phyloP scores from a whole-genome alignment of 2,797 vertebrate species.

The Sebastes steindachneri region DNA sequence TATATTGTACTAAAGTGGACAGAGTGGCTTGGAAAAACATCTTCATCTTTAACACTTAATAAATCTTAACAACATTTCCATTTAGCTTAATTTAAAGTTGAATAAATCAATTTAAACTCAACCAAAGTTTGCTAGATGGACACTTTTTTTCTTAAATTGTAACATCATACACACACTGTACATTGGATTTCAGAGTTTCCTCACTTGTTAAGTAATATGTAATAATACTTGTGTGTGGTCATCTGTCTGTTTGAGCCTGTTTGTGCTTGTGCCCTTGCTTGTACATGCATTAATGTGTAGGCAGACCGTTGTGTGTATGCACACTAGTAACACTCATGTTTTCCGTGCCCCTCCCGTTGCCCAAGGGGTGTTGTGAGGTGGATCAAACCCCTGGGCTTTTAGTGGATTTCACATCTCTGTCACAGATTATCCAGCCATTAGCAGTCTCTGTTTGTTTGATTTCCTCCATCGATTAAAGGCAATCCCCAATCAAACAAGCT shows the following conservation, averaged over 20 bases:
- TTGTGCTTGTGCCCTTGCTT: neutral
- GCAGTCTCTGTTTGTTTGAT: conserved; percentile 74
- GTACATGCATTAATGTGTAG: neutral
- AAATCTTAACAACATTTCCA: no score
- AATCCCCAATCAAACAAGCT: conserved; percentile 81
- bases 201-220: no score
- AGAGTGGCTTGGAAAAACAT: no score
- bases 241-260: no score
- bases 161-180: no score
- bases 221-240: neutral
- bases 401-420: conserved; percentile 62
- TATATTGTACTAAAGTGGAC: no score
- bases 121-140: no score
- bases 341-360: neutral
- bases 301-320: neutral
- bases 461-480: conserved; percentile 75
- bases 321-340: neutral
- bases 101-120: no score
- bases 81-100: no score
- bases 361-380: neutral
- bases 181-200: no score
- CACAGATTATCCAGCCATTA: conserved; percentile 78
- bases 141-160: no score
- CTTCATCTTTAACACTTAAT: no score
- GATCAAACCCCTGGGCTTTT: conserved; percentile 50